phyloP scores from a whole-genome alignment of 1,140 invertebrate species.

The Sipha flava region DNA sequence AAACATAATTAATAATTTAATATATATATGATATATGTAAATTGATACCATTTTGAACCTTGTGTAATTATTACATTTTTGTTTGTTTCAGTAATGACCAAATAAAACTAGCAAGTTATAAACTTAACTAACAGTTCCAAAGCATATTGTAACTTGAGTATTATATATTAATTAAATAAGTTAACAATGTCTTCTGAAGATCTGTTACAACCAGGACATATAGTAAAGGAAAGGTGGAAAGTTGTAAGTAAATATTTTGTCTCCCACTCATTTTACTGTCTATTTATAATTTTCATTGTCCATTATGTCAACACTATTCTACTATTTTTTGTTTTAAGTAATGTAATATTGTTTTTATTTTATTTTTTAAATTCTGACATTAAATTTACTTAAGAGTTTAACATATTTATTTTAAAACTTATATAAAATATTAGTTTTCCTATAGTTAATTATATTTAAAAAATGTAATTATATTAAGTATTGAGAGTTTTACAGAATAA shows the following conservation, averaged over 20 bases:
- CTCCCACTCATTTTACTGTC: background rate
- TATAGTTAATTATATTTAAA: background rate
- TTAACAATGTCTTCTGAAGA: constrained; percentile 80
- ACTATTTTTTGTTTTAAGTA: background rate
- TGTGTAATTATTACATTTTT: background rate
- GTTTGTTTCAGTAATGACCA: background rate
- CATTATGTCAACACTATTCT: background rate
- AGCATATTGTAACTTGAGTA: background rate
- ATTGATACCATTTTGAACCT: background rate
- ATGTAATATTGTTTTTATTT: background rate
- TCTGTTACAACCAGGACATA: constrained; percentile 87
- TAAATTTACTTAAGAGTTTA: background rate
- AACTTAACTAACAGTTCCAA: background rate
- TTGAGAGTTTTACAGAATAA: too few relatives aligned
- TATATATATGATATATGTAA: background rate
- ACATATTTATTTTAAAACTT: background rate
- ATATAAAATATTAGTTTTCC: background rate
- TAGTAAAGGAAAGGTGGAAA: constrained; percentile 98
- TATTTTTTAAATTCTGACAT: background rate
- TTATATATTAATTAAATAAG: too few relatives aligned
- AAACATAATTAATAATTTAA: too few relatives aligned
- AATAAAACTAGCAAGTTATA: background rate
- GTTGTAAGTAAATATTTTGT: constrained; percentile 54
- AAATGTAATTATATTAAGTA: too few relatives aligned
- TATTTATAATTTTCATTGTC: background rate